Evolutionary conservation across 1,140 invertebrate species (phyloP).

Genomic region (Eurytemora carolleeae): DNA sequence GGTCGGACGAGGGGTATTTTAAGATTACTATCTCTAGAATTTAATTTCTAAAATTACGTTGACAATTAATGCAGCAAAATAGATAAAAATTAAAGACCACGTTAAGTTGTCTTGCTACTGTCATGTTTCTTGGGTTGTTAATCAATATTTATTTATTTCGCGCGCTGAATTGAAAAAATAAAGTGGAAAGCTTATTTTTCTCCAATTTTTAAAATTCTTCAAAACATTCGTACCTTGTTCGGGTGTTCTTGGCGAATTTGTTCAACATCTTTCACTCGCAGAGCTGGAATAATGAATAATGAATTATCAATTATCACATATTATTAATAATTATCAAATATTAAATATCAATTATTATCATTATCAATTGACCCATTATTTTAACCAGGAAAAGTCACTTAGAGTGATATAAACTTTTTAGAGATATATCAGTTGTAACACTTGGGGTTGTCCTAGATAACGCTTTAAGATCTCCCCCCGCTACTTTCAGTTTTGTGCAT

Average conservation of each 20-base stretch:
- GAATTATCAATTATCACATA: not conserved
- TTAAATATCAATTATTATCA: not conserved
- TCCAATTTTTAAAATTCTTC: not conserved
- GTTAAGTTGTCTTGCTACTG: not conserved
- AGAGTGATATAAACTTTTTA: not conserved
- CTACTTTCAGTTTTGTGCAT: no score
- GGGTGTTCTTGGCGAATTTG: constrained; percentile 34
- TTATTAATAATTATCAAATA: not conserved
- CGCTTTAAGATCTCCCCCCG: no score
- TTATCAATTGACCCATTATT: not conserved
- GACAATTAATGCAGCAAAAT: not conserved
- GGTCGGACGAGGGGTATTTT: no score
- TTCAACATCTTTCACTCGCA: constrained; percentile 35
- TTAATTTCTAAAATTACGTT: not conserved
- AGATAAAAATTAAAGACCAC: not conserved
- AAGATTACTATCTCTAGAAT: no score
- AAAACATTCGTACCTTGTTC: constrained; percentile 39
- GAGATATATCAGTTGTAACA: no score
- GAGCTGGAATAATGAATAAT: constrained; percentile 26
- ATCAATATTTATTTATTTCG: not conserved
- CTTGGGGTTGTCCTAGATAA: no score
- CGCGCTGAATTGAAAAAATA: not conserved
- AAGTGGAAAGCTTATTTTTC: not conserved
- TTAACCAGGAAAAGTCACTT: not conserved
- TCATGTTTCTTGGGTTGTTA: not conserved